Evolutionary conservation across 2,113 vertebrate genomes (phyloP).

Genomic region (Heterotis niloticus): DNA sequence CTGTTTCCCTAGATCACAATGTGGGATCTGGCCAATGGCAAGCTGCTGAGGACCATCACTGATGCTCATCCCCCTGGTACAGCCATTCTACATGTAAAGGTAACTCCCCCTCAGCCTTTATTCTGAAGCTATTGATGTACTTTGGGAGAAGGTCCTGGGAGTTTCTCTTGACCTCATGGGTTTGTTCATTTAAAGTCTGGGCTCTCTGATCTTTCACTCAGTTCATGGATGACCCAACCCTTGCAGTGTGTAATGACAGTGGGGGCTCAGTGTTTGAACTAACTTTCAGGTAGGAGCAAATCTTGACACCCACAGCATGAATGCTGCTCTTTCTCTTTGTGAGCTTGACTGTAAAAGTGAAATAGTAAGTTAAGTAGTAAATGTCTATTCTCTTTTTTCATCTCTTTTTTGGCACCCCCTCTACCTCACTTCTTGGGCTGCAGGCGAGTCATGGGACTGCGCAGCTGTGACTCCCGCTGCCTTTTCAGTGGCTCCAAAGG

Average conservation of each 20-base stretch:
- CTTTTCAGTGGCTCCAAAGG: constrained; percentile 97
- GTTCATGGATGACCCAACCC: constrained; percentile 95
- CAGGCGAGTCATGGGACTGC: constrained; percentile 96
- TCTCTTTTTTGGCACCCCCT: too few species aligned
- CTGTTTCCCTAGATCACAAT: constrained; percentile 80
- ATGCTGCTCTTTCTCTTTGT: not conserved
- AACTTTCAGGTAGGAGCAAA: constrained; percentile 81
- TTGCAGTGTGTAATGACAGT: constrained; percentile 95
- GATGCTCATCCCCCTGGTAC: constrained; percentile 96
- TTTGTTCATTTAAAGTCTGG: too few species aligned
- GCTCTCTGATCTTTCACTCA: constrained; percentile 46
- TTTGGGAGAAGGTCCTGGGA: not conserved
- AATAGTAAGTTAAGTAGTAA: too few species aligned
- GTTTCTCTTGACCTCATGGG: too few species aligned
- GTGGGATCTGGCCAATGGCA: constrained; percentile 97
- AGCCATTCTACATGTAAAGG: constrained; percentile 92
- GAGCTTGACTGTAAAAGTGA: not conserved
- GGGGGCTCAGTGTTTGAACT: constrained; percentile 96
- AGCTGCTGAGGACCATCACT: constrained; percentile 88
- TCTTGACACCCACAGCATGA: not conserved
- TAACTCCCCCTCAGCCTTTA: constrained; percentile 43
- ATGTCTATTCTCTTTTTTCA: not conserved
- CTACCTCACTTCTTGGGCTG: not conserved
- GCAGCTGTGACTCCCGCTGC: constrained; percentile 91
- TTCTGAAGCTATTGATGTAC: not conserved